Base-by-base conservation (phyloP, 2,888 invertebrate genomes). In the Amblyteles armatorius region DNA sequence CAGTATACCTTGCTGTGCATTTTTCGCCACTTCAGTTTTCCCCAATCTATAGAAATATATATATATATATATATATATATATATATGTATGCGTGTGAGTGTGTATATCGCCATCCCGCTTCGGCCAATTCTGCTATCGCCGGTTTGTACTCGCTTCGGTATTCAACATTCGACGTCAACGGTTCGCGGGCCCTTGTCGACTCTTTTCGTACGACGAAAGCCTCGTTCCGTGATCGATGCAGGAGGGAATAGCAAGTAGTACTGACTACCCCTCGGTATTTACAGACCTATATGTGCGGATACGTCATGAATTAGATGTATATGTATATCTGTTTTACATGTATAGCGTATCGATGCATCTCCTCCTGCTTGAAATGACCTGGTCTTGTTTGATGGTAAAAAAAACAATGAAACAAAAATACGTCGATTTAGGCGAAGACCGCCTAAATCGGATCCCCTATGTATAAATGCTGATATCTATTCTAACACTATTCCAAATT, bases 141-240 rank as follows among this genome's bases (percentile, higher is more conserved):
- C 52, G 63, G 65, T 33, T 26, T 73, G 50, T 67, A 67, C 55
- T 73, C 74, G 67, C 36, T 82, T 78, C 73, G 67, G 78, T 79
- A 83, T 79, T 73, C 73, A 79, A 83, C 73, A 73, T 83, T 79
- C 83, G 50, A 73, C 73, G 78, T 69, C 68, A 68, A n/a, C 72
- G 78, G 60, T 73, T 40, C 68, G 57, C 48, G 72, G 13, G 26
- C 57, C 65, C 69, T 83, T 72, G 72, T 71, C 83, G 69, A 44
- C 79, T 71, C 78, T 77, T 77, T 44, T 79, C 78, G 81, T 74
- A 69, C 81, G 60, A 81, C 73, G 74, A 74, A 69, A 81, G 50
- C 81, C 57, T 81, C 81, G 74, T 50, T 74, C 68, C 74, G 33
- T 29, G 74, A 76, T 81, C 81, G 81, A 63, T 74, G 68, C 52